These are phyloP conservation scores for Sapayoa aenigma DNA, from an alignment of 2,113 vertebrate species.

Conservation along the genomic window DNA sequence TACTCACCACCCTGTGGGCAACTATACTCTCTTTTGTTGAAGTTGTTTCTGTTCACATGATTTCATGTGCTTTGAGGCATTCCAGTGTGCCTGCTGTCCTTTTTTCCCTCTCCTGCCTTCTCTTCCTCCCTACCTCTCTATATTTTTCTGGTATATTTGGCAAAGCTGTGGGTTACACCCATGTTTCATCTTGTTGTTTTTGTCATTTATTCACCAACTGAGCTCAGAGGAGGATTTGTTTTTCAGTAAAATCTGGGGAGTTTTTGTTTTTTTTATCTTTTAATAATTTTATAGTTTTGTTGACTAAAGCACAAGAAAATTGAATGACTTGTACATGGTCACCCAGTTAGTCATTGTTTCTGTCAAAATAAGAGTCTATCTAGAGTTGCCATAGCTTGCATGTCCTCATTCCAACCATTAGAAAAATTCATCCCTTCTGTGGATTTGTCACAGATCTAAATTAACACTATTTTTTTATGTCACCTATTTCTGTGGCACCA, in stretches of 20 bases:
- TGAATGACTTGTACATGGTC: background rate
- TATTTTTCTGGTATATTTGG: conserved; percentile 58
- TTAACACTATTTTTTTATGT: background rate
- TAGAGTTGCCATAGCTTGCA: background rate
- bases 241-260: conserved; percentile 50
- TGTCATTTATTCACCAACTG: conserved; percentile 59
- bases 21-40: conserved; percentile 30
- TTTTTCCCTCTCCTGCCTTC: background rate
- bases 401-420: background rate
- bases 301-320: conserved; percentile 50
- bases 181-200: conserved; percentile 60
- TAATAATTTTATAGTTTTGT: conserved; percentile 64
- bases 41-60: conserved; percentile 31
- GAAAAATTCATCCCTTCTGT: background rate
- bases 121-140: conserved; percentile 26
- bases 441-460: background rate
- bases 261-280: conserved; percentile 43
- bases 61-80: conserved; percentile 45
- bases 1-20: conserved; percentile 38
- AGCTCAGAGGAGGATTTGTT: conserved; percentile 56
- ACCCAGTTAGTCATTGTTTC: conserved; percentile 22
- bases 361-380: conserved; percentile 39
- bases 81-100: background rate
- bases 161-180: conserved; percentile 59
- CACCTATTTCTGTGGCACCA: background rate